These are phyloP conservation scores for Pimephales promelas DNA, from an alignment of 2,113 vertebrate genomes.

Conservation along the genomic window DNA sequence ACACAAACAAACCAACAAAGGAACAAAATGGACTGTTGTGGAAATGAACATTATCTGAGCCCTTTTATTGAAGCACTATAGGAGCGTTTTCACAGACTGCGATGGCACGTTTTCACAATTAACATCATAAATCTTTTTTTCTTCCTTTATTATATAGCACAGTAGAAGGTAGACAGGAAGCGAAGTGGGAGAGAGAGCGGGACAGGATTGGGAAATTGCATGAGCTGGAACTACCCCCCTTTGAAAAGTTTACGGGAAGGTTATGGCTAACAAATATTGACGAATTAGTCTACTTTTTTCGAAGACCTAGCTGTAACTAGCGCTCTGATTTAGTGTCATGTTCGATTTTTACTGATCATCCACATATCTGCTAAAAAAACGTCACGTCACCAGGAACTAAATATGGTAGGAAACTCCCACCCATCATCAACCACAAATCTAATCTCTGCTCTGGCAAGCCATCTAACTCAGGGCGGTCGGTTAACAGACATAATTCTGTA, in stretches of 20 bases:
- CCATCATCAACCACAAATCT: background rate
- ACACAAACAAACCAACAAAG: too few relatives aligned
- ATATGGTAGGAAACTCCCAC: constrained; percentile 11
- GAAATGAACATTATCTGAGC: constrained; percentile 15
- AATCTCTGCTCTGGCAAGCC: constrained; percentile 22
- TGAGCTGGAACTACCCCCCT: too few relatives aligned
- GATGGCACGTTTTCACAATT: too few relatives aligned
- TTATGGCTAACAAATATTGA: background rate
- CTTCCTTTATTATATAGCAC: too few relatives aligned
- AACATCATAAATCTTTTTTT: too few relatives aligned
- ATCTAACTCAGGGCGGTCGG: background rate
- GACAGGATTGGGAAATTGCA: too few relatives aligned
- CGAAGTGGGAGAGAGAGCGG: too few relatives aligned
- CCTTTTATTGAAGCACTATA: background rate
- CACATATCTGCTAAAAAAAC: background rate
- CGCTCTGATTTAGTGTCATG: background rate
- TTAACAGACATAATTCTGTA: constrained; percentile 8
- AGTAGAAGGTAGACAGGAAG: too few relatives aligned
- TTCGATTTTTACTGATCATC: background rate
- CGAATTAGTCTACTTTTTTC: background rate
- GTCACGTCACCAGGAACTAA: background rate
- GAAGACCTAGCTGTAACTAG: background rate
- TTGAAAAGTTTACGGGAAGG: background rate
- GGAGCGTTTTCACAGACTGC: too few relatives aligned
- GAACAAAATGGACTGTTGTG: background rate